These are phyloP conservation scores for Teinopalpus imperialis DNA, from an alignment of 2,888 invertebrate species.

Conservation along the genomic window DNA sequence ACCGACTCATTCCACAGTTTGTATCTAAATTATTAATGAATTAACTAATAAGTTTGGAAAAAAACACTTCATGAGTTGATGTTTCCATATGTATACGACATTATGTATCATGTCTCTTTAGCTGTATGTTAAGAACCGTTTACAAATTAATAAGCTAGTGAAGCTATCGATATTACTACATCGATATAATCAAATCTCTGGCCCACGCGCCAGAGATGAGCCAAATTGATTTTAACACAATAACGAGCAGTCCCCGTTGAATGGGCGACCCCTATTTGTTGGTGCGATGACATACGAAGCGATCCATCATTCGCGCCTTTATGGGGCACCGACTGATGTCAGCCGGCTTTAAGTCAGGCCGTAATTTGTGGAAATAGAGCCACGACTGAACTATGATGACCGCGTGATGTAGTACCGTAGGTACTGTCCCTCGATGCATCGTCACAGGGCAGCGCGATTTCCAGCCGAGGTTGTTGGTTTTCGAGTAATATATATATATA, in stretches of 20 bases:
- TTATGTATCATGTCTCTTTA: too few relatives aligned
- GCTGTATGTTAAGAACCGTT: too few relatives aligned
- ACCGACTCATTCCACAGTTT: too few relatives aligned
- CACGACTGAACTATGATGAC: slow-evolving; percentile 2
- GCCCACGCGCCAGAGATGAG: slow-evolving; percentile 60
- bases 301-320: slow-evolving; percentile 65
- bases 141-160: background rate
- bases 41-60: too few relatives aligned
- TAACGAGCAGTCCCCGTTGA: slow-evolving; percentile 57
- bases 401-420: too few relatives aligned
- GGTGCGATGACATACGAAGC: slow-evolving; percentile 58
- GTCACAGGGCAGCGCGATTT: too few relatives aligned
- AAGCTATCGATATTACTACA: slow-evolving; percentile 26
- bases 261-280: slow-evolving; percentile 74
- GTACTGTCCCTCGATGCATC: too few relatives aligned
- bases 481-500: too few relatives aligned
- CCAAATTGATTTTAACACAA: slow-evolving; percentile 81
- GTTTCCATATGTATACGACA: too few relatives aligned
- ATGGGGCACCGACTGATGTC: slow-evolving; percentile 29
- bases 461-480: too few relatives aligned
- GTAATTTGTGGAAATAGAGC: slow-evolving; percentile 26
- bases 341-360: slow-evolving; percentile 29
- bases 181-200: slow-evolving; percentile 38
- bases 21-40: too few relatives aligned
- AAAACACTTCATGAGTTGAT: too few relatives aligned